These are phyloP conservation scores for Volucella inanis DNA, from an alignment of 2,888 invertebrate species.

Conservation along the genomic window DNA sequence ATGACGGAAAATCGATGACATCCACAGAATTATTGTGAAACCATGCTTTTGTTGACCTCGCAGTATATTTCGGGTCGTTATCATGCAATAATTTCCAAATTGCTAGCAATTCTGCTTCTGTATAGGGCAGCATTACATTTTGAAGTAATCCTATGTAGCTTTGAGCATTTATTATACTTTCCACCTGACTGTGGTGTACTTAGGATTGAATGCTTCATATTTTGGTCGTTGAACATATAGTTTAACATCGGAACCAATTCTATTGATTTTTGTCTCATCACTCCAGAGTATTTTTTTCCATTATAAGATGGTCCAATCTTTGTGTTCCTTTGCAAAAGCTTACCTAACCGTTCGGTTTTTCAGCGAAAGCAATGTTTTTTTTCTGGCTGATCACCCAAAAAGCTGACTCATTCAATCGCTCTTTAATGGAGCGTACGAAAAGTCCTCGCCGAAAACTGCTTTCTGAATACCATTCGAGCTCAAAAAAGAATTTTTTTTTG, in stretches of 20 bases:
- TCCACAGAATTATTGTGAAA: neutral
- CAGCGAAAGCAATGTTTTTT: neutral
- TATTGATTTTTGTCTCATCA: neutral
- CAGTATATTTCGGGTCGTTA: no score
- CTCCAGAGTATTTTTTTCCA: neutral
- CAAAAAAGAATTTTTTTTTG: neutral
- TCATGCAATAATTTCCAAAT: neutral
- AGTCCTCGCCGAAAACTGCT: neutral
- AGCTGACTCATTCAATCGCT: neutral
- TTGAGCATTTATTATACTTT: neutral
- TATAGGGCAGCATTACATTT: neutral
- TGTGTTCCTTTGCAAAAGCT: neutral
- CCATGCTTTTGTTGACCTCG: no score
- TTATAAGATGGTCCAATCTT: neutral
- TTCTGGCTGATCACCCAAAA: neutral
- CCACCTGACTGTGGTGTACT: neutral
- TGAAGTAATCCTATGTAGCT: no score
- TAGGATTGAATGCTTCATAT: slow-evolving; percentile 1
- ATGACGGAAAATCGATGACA: neutral
- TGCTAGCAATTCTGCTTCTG: neutral
- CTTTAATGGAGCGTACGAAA: neutral
- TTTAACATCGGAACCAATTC: neutral
- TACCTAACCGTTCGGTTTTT: neutral
- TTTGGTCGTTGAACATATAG: neutral
- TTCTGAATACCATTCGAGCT: neutral